Evolutionary conservation across 2,888 invertebrate genomes (phyloP).

Genomic region (Coelinius sp.): DNA sequence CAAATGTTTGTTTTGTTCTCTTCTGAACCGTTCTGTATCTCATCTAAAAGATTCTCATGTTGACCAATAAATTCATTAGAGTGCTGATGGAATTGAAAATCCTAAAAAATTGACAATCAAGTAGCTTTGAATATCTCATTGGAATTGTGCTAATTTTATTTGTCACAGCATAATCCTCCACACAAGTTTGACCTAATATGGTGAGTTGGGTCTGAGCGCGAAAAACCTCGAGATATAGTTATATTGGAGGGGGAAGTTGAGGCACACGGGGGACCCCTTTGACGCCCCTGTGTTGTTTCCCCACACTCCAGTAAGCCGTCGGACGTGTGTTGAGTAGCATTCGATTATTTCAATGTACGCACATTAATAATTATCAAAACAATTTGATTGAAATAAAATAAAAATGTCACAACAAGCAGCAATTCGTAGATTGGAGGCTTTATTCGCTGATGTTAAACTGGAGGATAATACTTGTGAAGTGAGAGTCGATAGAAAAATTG

Average conservation of each 20-base stretch:
- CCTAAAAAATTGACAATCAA: not conserved
- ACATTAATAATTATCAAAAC: constrained; percentile 1
- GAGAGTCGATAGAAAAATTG: constrained; percentile 74
- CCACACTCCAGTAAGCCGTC: constrained; percentile 60
- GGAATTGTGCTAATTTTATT: not conserved
- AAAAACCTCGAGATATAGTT: constrained; percentile 18
- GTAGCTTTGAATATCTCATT: not conserved
- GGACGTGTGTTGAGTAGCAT: constrained; percentile 66
- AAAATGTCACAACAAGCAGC: constrained; percentile 74
- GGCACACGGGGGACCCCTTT: constrained; percentile 53
- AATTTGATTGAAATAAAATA: not conserved
- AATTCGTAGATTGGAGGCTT: constrained; percentile 80
- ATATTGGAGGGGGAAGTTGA: constrained; percentile 31
- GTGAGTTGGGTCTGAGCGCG: constrained; percentile 52
- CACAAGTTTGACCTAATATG: constrained; percentile 71
- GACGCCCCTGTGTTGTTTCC: constrained; percentile 45
- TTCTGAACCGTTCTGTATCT: no score
- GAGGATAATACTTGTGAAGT: constrained; percentile 69
- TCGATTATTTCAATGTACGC: constrained; percentile 39
- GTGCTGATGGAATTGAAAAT: no score
- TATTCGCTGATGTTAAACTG: constrained; percentile 79
- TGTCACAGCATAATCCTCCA: constrained; percentile 47
- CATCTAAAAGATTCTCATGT: no score
- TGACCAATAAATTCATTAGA: no score
- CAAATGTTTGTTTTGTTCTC: not conserved